Conservation (phyloP, 2,888 invertebrate genomes). For the Invenusta paracnida region DNA sequence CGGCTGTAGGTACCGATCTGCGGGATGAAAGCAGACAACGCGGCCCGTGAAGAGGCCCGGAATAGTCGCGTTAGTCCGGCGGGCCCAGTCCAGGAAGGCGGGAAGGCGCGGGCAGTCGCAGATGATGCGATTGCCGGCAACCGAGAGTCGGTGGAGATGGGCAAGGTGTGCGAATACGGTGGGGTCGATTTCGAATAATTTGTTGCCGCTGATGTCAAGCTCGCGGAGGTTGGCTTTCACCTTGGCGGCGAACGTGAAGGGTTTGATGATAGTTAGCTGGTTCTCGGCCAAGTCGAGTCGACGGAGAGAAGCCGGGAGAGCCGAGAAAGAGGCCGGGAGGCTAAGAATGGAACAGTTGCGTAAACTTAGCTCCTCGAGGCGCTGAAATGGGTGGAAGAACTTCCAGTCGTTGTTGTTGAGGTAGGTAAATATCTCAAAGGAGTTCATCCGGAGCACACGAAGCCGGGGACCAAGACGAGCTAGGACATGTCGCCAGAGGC, state of each 20-base stretch:
- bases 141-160: not conserved
- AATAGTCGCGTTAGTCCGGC: not conserved
- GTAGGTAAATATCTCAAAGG: conserved; percentile 22
- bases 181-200: not conserved
- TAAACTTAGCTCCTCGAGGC: not conserved
- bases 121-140: not conserved
- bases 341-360: not conserved
- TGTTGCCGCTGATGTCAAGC: not conserved
- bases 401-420: conserved; percentile 10
- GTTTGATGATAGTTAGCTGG: not conserved
- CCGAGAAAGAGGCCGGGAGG: not conserved
- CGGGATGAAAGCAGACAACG: not conserved
- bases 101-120: not conserved
- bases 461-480: not conserved
- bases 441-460: not conserved
- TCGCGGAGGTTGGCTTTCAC: not conserved
- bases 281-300: not conserved
- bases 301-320: not conserved
- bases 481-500: not conserved
- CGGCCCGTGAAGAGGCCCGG: not conserved
- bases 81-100: not conserved
- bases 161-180: not conserved
- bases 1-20: not conserved
- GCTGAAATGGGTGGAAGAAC: not conserved
- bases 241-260: not conserved